These are phyloP conservation scores for Chymomyza procnemis DNA, from an alignment of 2,888 invertebrate genomes.

Conservation along the genomic window DNA sequence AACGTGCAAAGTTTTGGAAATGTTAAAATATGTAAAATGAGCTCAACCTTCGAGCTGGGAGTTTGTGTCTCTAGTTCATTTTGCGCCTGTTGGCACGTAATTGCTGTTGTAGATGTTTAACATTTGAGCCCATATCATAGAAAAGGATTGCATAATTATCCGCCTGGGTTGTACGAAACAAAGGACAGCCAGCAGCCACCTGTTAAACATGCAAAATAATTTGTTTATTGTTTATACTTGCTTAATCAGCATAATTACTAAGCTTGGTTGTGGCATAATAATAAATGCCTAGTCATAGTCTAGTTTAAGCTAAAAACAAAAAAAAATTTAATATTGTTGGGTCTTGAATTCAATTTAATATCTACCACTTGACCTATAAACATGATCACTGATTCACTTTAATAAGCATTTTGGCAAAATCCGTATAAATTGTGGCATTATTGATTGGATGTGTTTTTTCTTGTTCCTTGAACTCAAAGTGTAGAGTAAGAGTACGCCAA, in stretches of 20 bases:
- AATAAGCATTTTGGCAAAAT: too few species aligned
- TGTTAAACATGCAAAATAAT: not conserved
- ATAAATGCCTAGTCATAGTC: not conserved
- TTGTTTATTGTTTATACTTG: not conserved
- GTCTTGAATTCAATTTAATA: too few species aligned
- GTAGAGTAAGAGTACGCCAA: too few species aligned
- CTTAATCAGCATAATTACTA: not conserved
- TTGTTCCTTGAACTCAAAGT: too few species aligned
- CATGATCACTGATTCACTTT: too few species aligned
- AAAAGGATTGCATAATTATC: not conserved
- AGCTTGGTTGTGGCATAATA: not conserved
- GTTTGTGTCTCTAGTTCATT: not conserved
- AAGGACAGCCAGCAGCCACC: not conserved
- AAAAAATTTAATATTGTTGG: too few species aligned
- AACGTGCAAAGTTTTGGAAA: not conserved
- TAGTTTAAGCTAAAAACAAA: not conserved
- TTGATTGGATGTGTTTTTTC: too few species aligned
- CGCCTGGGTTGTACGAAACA: not conserved
- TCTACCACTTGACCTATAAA: too few species aligned
- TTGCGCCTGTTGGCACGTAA: not conserved
- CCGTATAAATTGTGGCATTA: too few species aligned
- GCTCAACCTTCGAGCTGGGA: not conserved
- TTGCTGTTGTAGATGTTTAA: not conserved
- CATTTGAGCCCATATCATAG: not conserved
- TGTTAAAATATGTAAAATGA: not conserved